phyloP scores from a whole-genome alignment of 1,140 invertebrate species.

The Pseudomyrmex concolor region DNA sequence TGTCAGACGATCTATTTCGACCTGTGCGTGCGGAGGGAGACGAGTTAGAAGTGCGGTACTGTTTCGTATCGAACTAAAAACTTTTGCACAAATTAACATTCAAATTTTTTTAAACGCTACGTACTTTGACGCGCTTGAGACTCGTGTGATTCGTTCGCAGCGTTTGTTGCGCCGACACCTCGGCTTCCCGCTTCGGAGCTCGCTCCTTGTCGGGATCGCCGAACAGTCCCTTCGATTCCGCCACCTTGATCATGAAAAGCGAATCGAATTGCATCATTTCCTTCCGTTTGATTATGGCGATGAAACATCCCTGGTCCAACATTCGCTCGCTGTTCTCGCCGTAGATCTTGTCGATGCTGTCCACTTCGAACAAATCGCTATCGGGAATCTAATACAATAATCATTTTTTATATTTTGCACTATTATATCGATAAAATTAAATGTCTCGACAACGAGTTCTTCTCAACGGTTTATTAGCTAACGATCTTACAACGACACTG shows the following conservation, averaged over 20 bases:
- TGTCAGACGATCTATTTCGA: slow-evolving; percentile 83
- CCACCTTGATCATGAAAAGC: slow-evolving; percentile 92
- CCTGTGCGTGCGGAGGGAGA: slow-evolving; percentile 62
- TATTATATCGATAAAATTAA: too few relatives aligned
- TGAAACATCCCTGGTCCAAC: slow-evolving; percentile 88
- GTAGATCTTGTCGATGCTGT: slow-evolving; percentile 75
- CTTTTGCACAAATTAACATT: neutral
- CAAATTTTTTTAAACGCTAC: slow-evolving; percentile 19
- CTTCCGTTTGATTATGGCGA: slow-evolving; percentile 90
- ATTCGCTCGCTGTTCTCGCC: slow-evolving; percentile 68
- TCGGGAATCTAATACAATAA: slow-evolving; percentile 86
- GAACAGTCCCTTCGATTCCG: slow-evolving; percentile 91
- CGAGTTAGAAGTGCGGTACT: slow-evolving; percentile 14
- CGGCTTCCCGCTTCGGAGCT: slow-evolving; percentile 71
- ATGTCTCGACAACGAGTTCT: too few relatives aligned
- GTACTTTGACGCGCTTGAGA: slow-evolving; percentile 77
- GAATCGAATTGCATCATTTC: slow-evolving; percentile 90
- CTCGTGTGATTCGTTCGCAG: slow-evolving; percentile 66
- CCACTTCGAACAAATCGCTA: slow-evolving; percentile 89
- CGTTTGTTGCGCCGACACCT: slow-evolving; percentile 58
- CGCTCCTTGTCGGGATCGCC: slow-evolving; percentile 83
- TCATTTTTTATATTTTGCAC: neutral
- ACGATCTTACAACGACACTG: slow-evolving; percentile 51
- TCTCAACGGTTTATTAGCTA: neutral
- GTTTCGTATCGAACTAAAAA: neutral